Evolutionary conservation across 2,113 vertebrate species (phyloP).

Genomic region (Hypocryptadius cinnamomeus): DNA sequence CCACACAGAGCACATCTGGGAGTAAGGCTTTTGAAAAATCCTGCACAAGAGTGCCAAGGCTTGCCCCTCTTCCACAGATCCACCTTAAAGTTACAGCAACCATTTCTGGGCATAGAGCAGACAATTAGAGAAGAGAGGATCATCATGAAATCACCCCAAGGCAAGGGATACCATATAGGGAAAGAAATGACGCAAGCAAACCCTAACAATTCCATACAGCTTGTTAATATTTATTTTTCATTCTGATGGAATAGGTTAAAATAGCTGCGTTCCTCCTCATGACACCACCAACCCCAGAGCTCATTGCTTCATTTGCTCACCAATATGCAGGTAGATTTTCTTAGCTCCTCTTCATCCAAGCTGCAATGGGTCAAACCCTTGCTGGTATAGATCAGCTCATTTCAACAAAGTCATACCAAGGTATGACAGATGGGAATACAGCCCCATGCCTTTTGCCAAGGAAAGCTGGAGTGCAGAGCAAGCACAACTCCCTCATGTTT

Average conservation of each 20-base stretch:
- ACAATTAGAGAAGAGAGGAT: not conserved
- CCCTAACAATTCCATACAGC: not conserved
- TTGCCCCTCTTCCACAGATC: rapidly evolving
- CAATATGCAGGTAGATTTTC: not conserved
- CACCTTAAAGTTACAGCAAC: not conserved
- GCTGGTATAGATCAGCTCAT: not conserved
- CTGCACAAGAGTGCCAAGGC: not conserved
- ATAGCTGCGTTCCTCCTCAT: not conserved
- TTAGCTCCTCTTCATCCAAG: not conserved
- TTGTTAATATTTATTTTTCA: not conserved
- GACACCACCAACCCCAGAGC: not conserved
- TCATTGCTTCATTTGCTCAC: not conserved
- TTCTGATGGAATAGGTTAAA: not conserved
- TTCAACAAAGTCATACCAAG: not conserved
- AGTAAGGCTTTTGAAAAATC: not conserved
- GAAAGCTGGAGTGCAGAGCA: not conserved
- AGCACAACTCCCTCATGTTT: not conserved
- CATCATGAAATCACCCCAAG: not conserved
- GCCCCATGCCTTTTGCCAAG: not conserved
- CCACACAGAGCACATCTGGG: not conserved
- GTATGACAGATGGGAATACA: not conserved
- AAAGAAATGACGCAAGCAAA: not conserved
- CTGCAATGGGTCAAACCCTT: not conserved
- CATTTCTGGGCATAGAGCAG: not conserved
- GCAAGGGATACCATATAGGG: not conserved